These are phyloP conservation scores for Himalopsyche phryganea DNA, from an alignment of 1,140 invertebrate genomes.

Conservation along the genomic window DNA sequence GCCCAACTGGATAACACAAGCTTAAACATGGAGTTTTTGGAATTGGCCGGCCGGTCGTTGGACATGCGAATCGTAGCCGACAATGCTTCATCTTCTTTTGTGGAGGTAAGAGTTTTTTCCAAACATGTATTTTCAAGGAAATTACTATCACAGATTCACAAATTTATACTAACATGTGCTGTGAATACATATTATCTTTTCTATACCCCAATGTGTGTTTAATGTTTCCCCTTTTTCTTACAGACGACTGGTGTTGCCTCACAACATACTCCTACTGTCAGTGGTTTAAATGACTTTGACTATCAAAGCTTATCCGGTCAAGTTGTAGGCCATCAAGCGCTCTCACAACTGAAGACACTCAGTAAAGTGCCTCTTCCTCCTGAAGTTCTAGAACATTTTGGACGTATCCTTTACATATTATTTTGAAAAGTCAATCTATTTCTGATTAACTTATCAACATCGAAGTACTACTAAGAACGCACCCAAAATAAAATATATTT, in stretches of 20 bases:
- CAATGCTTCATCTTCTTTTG: conserved; percentile 66
- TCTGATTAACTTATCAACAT: too few relatives aligned
- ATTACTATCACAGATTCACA: too few relatives aligned
- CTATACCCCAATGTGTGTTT: not conserved
- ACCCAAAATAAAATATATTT: too few relatives aligned
- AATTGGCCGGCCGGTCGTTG: conserved; percentile 68
- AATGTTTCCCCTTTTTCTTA: conserved; percentile 15
- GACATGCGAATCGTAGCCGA: conserved; percentile 69
- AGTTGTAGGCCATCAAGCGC: conserved; percentile 61
- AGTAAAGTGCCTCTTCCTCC: conserved; percentile 85
- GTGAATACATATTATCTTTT: conserved; percentile 15
- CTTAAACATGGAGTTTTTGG: conserved; percentile 62
- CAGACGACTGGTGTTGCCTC: conserved; percentile 53
- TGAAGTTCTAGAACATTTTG: conserved; percentile 91
- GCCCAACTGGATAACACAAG: conserved; percentile 44
- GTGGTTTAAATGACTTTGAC: conserved; percentile 85
- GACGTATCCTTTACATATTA: conserved; percentile 71
- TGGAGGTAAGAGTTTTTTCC: conserved; percentile 44
- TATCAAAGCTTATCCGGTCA: conserved; percentile 75
- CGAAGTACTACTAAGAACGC: too few relatives aligned
- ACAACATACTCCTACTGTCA: conserved; percentile 69
- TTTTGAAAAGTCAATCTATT: too few relatives aligned
- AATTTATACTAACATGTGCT: too few relatives aligned
- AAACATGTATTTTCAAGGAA: too few relatives aligned
- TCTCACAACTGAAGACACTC: conserved; percentile 75